These are phyloP conservation scores for Cyprinodon tularosa DNA, from an alignment of 2,113 vertebrate genomes.

Conservation along the genomic window DNA sequence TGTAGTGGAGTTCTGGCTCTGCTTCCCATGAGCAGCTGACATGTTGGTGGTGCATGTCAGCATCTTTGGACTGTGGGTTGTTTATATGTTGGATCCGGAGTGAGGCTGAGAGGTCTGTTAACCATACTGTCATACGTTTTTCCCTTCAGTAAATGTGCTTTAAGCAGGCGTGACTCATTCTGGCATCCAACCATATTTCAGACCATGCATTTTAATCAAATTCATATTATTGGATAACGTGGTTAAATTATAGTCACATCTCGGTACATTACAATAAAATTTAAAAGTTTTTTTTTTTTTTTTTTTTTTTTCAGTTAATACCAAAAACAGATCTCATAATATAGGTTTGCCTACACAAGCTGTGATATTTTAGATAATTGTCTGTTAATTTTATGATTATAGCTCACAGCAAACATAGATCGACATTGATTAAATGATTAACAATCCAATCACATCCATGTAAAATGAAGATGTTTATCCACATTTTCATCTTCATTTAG, in stretches of 20 bases:
- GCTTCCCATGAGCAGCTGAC: conserved; percentile 33
- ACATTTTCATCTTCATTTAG: no score
- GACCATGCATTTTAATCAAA: not conserved
- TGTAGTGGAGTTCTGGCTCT: conserved; percentile 21
- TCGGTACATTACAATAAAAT: not conserved
- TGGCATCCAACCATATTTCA: conserved; percentile 2
- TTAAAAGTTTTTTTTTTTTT: not conserved
- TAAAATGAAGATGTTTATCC: no score
- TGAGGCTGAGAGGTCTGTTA: conserved; percentile 15
- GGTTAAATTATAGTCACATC: not conserved
- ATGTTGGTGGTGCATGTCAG: not conserved
- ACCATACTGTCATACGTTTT: conserved; percentile 5
- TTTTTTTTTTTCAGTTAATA: not conserved
- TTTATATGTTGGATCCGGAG: conserved; percentile 7
- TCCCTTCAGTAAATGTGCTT: conserved; percentile 8
- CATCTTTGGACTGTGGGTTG: not conserved
- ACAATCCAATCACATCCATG: no score
- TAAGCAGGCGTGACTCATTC: conserved; percentile 32
- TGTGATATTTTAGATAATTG: not conserved
- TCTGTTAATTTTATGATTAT: not conserved
- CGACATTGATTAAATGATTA: no score
- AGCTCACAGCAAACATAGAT: not conserved
- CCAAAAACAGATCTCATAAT: no score
- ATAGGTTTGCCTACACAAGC: not conserved
- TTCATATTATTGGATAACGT: conserved; percentile 1